Evolutionary conservation across 2,797 vertebrate genomes (phyloP).

Genomic region (Remorina albescens): DNA sequence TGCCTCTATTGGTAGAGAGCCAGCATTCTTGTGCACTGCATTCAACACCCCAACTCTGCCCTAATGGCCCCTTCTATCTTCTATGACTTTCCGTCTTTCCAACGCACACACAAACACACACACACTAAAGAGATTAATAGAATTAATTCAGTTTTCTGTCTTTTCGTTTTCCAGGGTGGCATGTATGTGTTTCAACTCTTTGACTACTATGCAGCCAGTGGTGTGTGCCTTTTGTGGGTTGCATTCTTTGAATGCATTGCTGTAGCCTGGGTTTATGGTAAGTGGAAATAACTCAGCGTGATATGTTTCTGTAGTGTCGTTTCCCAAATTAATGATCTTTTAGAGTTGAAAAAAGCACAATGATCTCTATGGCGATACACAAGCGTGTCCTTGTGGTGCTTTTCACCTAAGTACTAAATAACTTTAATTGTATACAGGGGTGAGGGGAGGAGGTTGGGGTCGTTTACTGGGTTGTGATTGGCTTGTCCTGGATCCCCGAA

Average conservation of each 20-base stretch:
- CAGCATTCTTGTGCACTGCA: conserved; percentile 64
- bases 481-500: conserved; percentile 38
- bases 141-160: conserved; percentile 61
- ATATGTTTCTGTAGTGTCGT: conserved; percentile 41
- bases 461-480: conserved; percentile 36
- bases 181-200: conserved; percentile 99
- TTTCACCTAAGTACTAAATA: conserved; percentile 64
- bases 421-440: conserved; percentile 49
- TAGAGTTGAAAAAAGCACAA: conserved; percentile 30
- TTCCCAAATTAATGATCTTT: conserved; percentile 55
- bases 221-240: conserved; percentile 99
- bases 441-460: conserved; percentile 5
- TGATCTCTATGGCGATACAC: conserved; percentile 51
- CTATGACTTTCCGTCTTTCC: conserved; percentile 24
- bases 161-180: conserved; percentile 89
- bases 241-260: conserved; percentile 99
- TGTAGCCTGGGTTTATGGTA: conserved; percentile 99
- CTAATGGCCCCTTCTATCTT: conserved; percentile 39
- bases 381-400: conserved; percentile 63
- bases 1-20: conserved; percentile 66
- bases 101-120: no score
- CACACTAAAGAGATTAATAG: conserved; percentile 43
- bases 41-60: conserved; percentile 36
- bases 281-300: conserved; percentile 76
- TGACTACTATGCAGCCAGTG: conserved; percentile 99